These are phyloP conservation scores for Pseudochromis fuscus DNA, from an alignment of 2,797 vertebrate species.

Conservation along the genomic window DNA sequence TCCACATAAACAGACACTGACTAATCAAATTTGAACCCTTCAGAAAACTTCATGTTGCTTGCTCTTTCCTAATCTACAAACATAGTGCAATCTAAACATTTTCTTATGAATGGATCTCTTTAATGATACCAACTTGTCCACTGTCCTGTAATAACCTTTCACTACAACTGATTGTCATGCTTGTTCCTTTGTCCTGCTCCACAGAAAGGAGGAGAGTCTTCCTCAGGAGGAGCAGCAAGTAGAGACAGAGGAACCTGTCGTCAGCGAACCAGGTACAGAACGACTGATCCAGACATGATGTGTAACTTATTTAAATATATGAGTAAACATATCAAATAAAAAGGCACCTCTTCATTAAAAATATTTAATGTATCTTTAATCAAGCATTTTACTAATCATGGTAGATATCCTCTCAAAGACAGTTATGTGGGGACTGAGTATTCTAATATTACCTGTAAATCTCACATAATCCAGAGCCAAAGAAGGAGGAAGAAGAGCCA, in stretches of 20 bases:
- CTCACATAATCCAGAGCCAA: constrained; percentile 45
- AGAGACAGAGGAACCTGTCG: constrained; percentile 11
- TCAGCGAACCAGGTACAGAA: constrained; percentile 55
- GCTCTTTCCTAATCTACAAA: no score
- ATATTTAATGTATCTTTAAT: no score
- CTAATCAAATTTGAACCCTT: neutral
- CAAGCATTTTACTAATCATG: no score
- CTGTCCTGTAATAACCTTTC: neutral
- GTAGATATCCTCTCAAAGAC: no score
- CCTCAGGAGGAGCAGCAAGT: constrained; percentile 43
- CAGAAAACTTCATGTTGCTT: neutral
- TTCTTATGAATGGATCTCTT: no score
- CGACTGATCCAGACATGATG: no score
- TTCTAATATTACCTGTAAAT: neutral
- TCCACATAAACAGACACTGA: no score
- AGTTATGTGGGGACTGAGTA: neutral
- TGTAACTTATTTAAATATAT: no score
- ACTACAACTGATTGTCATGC: neutral
- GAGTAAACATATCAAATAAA: no score
- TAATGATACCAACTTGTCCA: neutral
- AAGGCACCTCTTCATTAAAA: no score
- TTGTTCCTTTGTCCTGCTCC: constrained; percentile 8
- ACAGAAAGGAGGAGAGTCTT: constrained; percentile 50
- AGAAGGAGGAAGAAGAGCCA: constrained; percentile 51
- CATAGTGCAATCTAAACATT: no score